Evolutionary conservation across 2,113 vertebrate genomes (phyloP).

Genomic region (Electrona antarctica): DNA sequence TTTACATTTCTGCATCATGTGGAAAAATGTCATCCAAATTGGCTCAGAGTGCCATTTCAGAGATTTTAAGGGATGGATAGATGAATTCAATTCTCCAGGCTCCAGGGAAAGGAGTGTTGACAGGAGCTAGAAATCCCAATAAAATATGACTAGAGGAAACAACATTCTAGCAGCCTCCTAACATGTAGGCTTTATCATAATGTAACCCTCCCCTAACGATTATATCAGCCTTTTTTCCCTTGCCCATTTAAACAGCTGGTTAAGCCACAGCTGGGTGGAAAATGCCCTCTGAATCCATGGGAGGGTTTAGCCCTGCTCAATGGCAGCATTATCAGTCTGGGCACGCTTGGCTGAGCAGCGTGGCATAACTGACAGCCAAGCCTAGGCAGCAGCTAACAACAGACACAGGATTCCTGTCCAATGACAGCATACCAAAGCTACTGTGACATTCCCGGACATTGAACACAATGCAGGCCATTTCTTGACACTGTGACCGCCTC

Average conservation of each 20-base stretch:
- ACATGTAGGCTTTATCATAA: constrained; percentile 13
- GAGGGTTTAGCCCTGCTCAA: constrained; percentile 66
- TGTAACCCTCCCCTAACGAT: constrained; percentile 22
- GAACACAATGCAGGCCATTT: constrained; percentile 54
- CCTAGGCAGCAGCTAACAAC: constrained; percentile 69
- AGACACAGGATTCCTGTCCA: constrained; percentile 68
- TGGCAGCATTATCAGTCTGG: constrained; percentile 71
- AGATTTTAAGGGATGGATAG: background rate
- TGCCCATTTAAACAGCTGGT: constrained; percentile 62
- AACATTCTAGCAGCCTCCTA: background rate
- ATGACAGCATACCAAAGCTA: constrained; percentile 71
- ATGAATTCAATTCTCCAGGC: background rate
- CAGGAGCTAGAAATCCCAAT: background rate
- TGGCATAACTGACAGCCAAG: constrained; percentile 75
- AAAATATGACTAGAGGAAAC: background rate
- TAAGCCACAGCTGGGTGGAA: constrained; percentile 62
- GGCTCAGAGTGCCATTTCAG: too few relatives aligned
- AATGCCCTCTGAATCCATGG: constrained; percentile 56
- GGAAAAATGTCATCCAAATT: background rate
- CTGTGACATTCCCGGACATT: constrained; percentile 70
- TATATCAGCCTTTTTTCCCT: constrained; percentile 16
- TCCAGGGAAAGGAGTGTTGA: background rate
- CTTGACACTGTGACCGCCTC: constrained; percentile 56
- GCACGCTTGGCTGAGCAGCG: constrained; percentile 70
- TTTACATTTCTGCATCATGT: too few relatives aligned